Percentiles rank a stretch among this genome's conserved stretches.
phyloP scores from a whole-genome alignment of 2,113 vertebrate species.

The Tetrax tetrax region DNA sequence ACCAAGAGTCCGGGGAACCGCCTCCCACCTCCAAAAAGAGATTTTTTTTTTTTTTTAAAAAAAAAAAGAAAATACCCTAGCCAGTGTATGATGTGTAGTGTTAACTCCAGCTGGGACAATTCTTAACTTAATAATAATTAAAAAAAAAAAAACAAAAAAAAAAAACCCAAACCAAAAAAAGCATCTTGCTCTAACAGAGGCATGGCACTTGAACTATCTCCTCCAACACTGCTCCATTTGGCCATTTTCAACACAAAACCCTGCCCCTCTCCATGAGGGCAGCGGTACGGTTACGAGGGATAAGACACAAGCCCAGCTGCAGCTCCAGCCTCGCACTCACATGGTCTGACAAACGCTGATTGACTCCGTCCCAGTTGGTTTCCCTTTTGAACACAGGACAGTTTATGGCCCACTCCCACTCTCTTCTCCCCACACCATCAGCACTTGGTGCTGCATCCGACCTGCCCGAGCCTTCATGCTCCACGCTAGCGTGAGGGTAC shows the following conservation, averaged over 20 bases:
- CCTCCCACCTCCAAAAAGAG: background rate
- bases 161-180: background rate
- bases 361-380: fast-evolving
- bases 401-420: background rate
- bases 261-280: background rate
- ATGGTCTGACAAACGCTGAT: background rate
- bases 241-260: background rate
- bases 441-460: background rate
- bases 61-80: background rate
- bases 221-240: background rate
- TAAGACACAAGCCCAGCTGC: fast-evolving
- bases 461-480: background rate
- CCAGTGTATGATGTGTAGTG: background rate
- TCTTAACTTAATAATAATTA: background rate
- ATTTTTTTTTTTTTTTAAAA: too few relatives aligned
- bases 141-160: background rate
- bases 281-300: background rate
- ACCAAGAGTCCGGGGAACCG: background rate
- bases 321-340: background rate
- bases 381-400: background rate
- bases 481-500: fast-evolving
- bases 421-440: background rate
- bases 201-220: background rate
- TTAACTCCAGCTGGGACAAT: background rate
- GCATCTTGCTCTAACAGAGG: background rate